Base-by-base conservation (phyloP, 2,797 vertebrate species). In the Sparidentex hasta region DNA sequence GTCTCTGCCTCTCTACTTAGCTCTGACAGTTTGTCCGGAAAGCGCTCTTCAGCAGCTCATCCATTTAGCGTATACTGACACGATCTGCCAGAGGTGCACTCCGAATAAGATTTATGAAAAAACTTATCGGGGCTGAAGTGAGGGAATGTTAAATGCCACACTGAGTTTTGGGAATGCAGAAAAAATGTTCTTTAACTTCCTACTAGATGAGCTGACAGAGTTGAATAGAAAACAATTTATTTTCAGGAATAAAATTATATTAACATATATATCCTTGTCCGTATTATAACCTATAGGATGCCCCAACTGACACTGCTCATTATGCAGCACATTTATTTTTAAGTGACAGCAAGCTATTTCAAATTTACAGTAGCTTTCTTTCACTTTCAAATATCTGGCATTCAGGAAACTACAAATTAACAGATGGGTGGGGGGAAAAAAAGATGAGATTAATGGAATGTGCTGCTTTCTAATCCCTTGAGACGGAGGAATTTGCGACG, bases 371-470 rank as follows among this genome's bases (percentile, higher is more conserved):
- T 11, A 57, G 21, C 2, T 52, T 23, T 29, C 7, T 52, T 67
- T 76, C 43, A 54, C 59, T 48, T 54, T 48, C 21, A 47, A 67
- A 71, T n/a, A 55, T 43, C 52, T 13, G 64, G 21, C 54, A 54
- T 59, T 66, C 29, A 64, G 17, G 69, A 74, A 79, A 77, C 56
- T 56, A 61, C 38, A 81, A 85, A 86, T 84, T 72, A 88, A 88
- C 87, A 92, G 86, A 87, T 88, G 82, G 83, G 47, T 80, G 57
- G 52, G 65, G 64, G 0, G 29, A 7, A 5, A 41, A 66, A 81
- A 88, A 83, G 38, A 88, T 90, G 88, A 90, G 91, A 92, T 91
- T 93, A 90, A 91, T 88, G 93, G 92, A 94, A 93, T 94, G 93
- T 79, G 82, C 87, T 89, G 90, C 90, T 74, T 85, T 92, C 92